phyloP scores from a whole-genome alignment of 2,888 invertebrate species.

The Patella depressa region DNA sequence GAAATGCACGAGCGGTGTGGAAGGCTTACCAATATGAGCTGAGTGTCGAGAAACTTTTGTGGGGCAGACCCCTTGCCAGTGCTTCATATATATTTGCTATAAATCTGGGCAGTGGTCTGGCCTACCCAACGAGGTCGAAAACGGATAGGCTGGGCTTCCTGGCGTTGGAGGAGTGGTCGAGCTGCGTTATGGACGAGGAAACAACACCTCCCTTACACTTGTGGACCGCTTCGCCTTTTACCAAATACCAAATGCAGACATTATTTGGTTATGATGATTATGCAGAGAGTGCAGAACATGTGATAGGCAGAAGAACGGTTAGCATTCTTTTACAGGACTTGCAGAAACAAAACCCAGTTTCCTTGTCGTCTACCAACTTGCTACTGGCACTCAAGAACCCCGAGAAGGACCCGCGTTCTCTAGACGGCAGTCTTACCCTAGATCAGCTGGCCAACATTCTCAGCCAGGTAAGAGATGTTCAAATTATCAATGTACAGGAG shows the following conservation, averaged over 20 bases:
- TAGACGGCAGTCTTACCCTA: background rate
- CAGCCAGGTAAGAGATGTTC: no score
- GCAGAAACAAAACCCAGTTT: background rate
- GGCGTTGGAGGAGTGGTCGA: background rate
- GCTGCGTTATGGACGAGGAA: background rate
- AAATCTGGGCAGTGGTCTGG: background rate
- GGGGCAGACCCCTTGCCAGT: background rate
- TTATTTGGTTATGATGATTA: background rate
- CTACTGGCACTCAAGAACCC: background rate
- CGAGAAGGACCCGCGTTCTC: background rate
- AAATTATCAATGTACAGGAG: no score
- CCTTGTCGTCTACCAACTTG: background rate
- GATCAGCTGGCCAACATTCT: background rate
- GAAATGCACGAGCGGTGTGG: background rate
- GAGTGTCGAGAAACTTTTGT: background rate
- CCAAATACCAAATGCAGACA: background rate
- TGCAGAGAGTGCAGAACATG: background rate
- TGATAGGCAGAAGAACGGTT: background rate
- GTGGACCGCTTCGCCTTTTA: background rate
- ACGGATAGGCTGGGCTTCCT: background rate
- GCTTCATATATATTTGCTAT: background rate
- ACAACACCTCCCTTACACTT: background rate
- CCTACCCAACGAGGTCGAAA: background rate
- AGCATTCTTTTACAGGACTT: background rate
- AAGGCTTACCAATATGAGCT: background rate